Conservation (phyloP, 2,888 invertebrate genomes). For the Andrena fulva region DNA sequence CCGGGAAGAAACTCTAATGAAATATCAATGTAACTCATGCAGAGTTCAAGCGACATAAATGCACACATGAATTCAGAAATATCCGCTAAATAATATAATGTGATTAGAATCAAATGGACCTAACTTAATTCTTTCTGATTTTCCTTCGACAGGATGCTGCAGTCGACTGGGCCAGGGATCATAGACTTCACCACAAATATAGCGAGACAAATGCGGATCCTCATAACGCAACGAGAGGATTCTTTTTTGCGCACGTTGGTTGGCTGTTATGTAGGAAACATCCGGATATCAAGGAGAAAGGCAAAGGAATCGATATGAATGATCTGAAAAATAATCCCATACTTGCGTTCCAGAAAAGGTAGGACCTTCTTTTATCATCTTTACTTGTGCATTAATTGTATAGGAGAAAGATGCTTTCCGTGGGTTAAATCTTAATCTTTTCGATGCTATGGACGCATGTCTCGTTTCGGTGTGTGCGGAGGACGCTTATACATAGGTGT, state of each 20-base stretch:
- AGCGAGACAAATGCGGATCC: constrained; percentile 97
- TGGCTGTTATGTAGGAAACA: constrained; percentile 97
- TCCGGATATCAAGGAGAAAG: constrained; percentile 94
- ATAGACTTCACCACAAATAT: constrained; percentile 95
- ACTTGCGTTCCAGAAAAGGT: constrained; percentile 95
- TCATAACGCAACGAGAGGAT: constrained; percentile 95
- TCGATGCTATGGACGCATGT: no score
- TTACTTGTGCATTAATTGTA: not conserved
- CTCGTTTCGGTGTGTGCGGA: no score
- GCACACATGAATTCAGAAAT: not conserved
- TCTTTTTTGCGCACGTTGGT: constrained; percentile 98
- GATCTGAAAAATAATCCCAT: constrained; percentile 94
- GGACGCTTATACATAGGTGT: no score
- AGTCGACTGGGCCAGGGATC: constrained; percentile 92
- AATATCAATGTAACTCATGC: not conserved
- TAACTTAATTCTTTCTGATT: no score
- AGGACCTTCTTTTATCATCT: not conserved
- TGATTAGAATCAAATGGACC: not conserved
- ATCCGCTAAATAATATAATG: not conserved
- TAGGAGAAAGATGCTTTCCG: no score
- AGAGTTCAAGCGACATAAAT: no score
- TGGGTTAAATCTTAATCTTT: no score
- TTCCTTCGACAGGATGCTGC: constrained; percentile 88
- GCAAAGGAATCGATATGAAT: constrained; percentile 93
- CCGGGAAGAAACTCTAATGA: no score